Evolutionary conservation across 1,140 invertebrate genomes (phyloP), one percentile per base, ranked within the genome.

Genomic region (Drosophila eugracilis): DNA sequence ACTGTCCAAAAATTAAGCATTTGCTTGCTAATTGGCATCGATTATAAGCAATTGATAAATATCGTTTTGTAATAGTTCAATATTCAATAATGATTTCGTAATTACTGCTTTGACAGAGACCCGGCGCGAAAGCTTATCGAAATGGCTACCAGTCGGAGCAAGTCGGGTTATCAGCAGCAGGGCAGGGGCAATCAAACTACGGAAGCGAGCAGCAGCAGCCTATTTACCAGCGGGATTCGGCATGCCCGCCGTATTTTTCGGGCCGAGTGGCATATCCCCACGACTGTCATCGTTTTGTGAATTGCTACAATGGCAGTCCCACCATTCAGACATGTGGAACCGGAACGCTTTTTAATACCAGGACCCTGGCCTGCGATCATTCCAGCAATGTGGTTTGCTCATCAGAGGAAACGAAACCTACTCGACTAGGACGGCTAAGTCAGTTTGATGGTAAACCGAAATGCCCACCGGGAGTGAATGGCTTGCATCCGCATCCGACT

Each of bases 231-330:
- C 70, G 77, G 9, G 37, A 69, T 12, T 65, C 53, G 15, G 81
- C 90, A n/a, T 95, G 94, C 76, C 94, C 94, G 2, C 19, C 76
- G 10, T 91, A 92, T 24, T 92, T 92, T 4, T 94, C 92, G 0
- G 95, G 95, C 0, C 90, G 92, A 41, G 94, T 94, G 59, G 92
- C 94, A 1, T 94, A 94, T 83, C 92, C 92, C 1, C 89, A 92
- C 0, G 94, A 95, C 71, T 96, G 95, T 49, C 93, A 93, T 71
- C 94, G 94, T 67, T 96, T 94, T 85, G 92, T 96, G 6, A 95
- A 94, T 75, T 96, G 95, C 73, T 94, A 92, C 90, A 93, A 94
- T 21, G 94, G 94, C 1, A 90, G 93, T 22, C 93, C 94, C 6
- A 89, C 91, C 32, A 91, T 94, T 2, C 93, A 94, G 76, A 93